Percentiles rank a stretch among this genome's conserved stretches.
Conservation (phyloP, 2,888 invertebrate species). For the Crocallis elinguaria region DNA sequence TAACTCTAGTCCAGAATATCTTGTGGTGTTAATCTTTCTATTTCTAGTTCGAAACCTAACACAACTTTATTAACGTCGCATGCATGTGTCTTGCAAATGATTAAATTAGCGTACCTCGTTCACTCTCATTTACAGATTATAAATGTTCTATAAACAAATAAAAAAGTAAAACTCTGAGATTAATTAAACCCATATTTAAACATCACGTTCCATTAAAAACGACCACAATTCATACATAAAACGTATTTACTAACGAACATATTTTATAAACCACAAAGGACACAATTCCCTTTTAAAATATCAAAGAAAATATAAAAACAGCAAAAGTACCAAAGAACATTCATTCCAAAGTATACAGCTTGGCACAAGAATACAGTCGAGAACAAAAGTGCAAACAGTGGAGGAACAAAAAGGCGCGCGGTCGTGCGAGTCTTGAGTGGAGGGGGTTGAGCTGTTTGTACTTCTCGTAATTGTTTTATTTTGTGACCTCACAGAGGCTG, state of each 20-base stretch:
- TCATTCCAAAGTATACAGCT: constrained; percentile 26
- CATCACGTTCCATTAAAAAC: constrained; percentile 8
- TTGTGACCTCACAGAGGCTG: too few species aligned
- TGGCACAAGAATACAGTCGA: constrained; percentile 34
- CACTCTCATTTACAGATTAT: too few species aligned
- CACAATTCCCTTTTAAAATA: constrained; percentile 25
- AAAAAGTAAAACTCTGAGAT: background rate
- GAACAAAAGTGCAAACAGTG: constrained; percentile 35
- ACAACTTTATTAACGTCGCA: too few species aligned
- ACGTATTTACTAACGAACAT: constrained; percentile 25
- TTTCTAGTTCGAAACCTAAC: too few species aligned
- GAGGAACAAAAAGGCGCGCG: constrained; percentile 32
- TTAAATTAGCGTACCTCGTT: too few species aligned
- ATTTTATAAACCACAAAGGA: constrained; percentile 28
- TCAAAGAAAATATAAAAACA: constrained; percentile 16
- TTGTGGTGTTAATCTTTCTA: too few species aligned
- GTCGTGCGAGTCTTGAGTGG: constrained; percentile 25
- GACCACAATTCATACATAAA: constrained; percentile 4
- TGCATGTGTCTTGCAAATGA: too few species aligned
- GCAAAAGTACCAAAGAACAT: constrained; percentile 22
- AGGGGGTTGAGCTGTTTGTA: constrained; percentile 8
- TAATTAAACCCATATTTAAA: constrained; percentile 1
- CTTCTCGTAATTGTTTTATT: too few species aligned
- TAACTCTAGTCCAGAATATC: too few species aligned
- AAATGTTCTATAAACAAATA: too few species aligned